These are phyloP conservation scores for Drosophila melanica DNA, from an alignment of 1,140 invertebrate species.

Conservation along the genomic window DNA sequence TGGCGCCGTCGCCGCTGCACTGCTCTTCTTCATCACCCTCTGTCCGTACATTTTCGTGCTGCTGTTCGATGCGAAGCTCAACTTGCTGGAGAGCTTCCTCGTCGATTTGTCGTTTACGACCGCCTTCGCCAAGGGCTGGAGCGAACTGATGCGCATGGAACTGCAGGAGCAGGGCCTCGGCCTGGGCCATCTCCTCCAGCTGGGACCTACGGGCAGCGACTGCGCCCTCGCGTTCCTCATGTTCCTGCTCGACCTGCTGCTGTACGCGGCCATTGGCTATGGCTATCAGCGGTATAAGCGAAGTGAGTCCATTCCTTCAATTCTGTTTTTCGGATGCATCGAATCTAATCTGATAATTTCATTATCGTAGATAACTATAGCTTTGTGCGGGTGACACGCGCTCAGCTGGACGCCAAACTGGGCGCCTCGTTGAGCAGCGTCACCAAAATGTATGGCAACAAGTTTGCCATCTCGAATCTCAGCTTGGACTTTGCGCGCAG, in stretches of 20 bases:
- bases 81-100: constrained; percentile 85
- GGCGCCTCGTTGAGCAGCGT: constrained; percentile 85
- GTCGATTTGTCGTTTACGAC: constrained; percentile 85
- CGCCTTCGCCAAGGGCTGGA: constrained; percentile 87
- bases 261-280: constrained; percentile 85
- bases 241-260: constrained; percentile 84
- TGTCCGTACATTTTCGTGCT: constrained; percentile 88
- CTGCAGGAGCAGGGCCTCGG: constrained; percentile 85
- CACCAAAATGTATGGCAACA: constrained; percentile 84
- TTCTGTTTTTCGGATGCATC: no score
- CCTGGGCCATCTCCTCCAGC: constrained; percentile 80
- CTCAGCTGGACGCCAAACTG: constrained; percentile 77
- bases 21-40: constrained; percentile 87
- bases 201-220: constrained; percentile 62
- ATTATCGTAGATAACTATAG: constrained; percentile 62
- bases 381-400: constrained; percentile 67
- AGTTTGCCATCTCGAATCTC: constrained; percentile 88
- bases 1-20: constrained; percentile 86
- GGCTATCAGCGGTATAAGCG: constrained; percentile 72
- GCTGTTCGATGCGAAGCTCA: constrained; percentile 86
- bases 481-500: constrained; percentile 85
- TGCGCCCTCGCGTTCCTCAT: constrained; percentile 81
- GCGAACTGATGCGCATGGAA: constrained; percentile 86
- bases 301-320: constrained; percentile 44
- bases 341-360: background rate